These are phyloP conservation scores for Nematostella vectensis DNA, from an alignment of 92 coral and sea anemone species.

Conservation along the genomic window DNA sequence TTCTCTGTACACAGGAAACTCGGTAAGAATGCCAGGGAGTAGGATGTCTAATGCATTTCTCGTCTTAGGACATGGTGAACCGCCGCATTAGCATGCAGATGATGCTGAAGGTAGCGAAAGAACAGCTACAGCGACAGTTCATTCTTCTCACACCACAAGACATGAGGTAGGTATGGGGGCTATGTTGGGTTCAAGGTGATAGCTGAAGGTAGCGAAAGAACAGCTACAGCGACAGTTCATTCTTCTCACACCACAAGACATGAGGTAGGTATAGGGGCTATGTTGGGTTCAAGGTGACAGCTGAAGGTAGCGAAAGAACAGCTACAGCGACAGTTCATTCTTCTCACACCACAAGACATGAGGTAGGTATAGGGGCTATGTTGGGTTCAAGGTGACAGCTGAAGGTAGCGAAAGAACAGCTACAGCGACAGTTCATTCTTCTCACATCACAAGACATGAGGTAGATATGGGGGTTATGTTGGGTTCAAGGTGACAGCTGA, in stretches of 20 bases:
- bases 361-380: slow-evolving; percentile 63
- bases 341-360: slow-evolving; percentile 93
- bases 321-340: slow-evolving; percentile 72
- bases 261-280: slow-evolving; percentile 76
- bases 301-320: slow-evolving; percentile 87
- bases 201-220: slow-evolving; percentile 81
- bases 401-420: slow-evolving; percentile 83
- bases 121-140: slow-evolving; percentile 77
- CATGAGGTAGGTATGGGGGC: slow-evolving; percentile 77
- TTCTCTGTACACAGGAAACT: too few species aligned
- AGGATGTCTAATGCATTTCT: too few species aligned
- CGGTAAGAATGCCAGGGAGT: too few species aligned
- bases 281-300: too few species aligned
- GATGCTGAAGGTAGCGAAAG: slow-evolving; percentile 85
- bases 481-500: too few species aligned
- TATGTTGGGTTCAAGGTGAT: too few species aligned
- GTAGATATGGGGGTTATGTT: too few species aligned
- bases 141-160: slow-evolving; percentile 88
- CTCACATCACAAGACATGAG: slow-evolving; percentile 95
- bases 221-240: slow-evolving; percentile 83
- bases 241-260: slow-evolving; percentile 85
- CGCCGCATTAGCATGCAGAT: slow-evolving; percentile 85
- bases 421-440: slow-evolving; percentile 76
- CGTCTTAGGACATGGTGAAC: slow-evolving; percentile 80
- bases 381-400: too few species aligned